A percentile compares a stretch with the other conserved stretches of the same genome.
These are phyloP conservation scores for Pollenia griseotomentosa DNA, from an alignment of 2,888 invertebrate genomes.

Conservation along the genomic window DNA sequence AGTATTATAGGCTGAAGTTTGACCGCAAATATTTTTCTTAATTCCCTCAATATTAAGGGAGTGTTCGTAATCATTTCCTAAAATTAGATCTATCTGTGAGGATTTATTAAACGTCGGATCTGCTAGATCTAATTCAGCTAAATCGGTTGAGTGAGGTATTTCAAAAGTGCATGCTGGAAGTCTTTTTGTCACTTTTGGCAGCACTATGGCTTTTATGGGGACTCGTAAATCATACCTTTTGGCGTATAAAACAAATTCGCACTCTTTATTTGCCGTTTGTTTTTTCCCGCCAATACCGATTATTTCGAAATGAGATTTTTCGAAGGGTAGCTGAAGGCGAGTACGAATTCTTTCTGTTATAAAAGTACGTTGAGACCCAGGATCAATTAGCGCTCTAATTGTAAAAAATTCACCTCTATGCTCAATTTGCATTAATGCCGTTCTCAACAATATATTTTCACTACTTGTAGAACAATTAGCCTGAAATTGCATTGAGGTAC, in stretches of 20 bases:
- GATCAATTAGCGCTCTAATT: conserved; percentile 9
- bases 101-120: no score
- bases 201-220: no score
- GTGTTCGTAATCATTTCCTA: no score
- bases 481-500: not conserved
- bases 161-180: no score
- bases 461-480: not conserved
- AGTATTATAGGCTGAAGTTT: no score
- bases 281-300: conserved; percentile 1
- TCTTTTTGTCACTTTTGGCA: not conserved
- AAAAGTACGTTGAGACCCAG: conserved; percentile 4
- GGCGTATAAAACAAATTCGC: not conserved
- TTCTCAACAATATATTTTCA: not conserved
- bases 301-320: not conserved
- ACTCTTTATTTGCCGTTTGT: conserved; percentile 13
- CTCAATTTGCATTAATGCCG: not conserved
- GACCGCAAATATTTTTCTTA: no score
- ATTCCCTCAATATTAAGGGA: no score
- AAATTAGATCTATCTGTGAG: no score
- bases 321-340: conserved; percentile 6
- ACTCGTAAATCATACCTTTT: no score
- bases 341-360: not conserved
- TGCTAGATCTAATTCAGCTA: no score
- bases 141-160: no score
- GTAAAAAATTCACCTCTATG: not conserved